phyloP scores from a whole-genome alignment of 1,140 invertebrate genomes.

The Zaprionus nigranus region DNA sequence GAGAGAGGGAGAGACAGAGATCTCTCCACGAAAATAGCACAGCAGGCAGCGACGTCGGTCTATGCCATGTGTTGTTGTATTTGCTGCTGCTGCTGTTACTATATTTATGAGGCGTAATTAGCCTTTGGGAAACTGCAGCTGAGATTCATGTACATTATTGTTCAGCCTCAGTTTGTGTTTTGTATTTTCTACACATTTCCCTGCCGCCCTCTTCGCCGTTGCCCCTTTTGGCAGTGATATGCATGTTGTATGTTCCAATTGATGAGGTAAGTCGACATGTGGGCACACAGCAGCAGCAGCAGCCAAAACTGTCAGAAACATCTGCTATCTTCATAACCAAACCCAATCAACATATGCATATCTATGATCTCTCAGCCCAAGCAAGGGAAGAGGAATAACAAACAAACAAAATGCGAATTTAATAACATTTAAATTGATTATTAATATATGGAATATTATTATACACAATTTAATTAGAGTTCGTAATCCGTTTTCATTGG shows the following conservation, averaged over 20 bases:
- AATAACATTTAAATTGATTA: not conserved
- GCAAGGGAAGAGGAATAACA: not conserved
- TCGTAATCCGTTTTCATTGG: not conserved
- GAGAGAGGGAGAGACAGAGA: constrained; percentile 5
- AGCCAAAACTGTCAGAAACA: constrained; percentile 25
- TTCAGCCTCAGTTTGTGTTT: not conserved
- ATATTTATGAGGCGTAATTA: constrained; percentile 61
- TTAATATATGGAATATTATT: not conserved
- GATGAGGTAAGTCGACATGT: constrained; percentile 38
- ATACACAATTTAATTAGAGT: not conserved
- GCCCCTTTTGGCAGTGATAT: constrained; percentile 41
- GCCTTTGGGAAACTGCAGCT: constrained; percentile 41
- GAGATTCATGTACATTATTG: constrained; percentile 22
- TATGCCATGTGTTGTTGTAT: constrained; percentile 27
- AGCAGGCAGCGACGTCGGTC: constrained; percentile 28
- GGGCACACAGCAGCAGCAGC: constrained; percentile 13
- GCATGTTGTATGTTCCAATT: constrained; percentile 27
- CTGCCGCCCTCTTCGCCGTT: not conserved
- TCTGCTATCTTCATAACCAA: constrained; percentile 17
- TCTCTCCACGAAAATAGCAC: constrained; percentile 44
- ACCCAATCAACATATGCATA: constrained; percentile 7
- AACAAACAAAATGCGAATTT: not conserved
- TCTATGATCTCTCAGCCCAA: constrained; percentile 1
- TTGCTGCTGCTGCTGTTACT: constrained; percentile 15
- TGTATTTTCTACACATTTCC: too few relatives aligned